A percentile compares a stretch with the other conserved stretches of the same genome.
These are phyloP conservation scores for Argyrosomus regius DNA, from an alignment of 2,797 vertebrate genomes.

Conservation along the genomic window DNA sequence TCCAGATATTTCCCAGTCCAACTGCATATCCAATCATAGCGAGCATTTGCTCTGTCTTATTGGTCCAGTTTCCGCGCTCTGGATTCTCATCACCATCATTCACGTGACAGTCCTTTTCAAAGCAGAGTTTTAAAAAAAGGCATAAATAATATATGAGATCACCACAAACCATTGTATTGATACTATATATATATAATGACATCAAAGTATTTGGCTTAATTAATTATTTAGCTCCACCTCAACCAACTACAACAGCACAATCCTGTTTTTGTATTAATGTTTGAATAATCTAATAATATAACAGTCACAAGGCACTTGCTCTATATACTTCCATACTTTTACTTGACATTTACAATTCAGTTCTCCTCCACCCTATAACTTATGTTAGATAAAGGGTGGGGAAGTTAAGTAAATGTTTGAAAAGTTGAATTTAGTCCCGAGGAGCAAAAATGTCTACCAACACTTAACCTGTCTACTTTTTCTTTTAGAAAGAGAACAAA, in stretches of 20 bases:
- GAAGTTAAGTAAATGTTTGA: background rate
- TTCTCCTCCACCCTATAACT: background rate
- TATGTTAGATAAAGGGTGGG: background rate
- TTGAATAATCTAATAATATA: background rate
- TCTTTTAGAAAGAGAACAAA: background rate
- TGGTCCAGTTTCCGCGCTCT: slow-evolving; percentile 91
- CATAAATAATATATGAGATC: background rate
- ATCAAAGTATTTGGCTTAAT: too few species aligned
- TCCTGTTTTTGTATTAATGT: background rate
- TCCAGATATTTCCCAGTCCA: slow-evolving; percentile 93
- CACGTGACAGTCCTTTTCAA: slow-evolving; percentile 53
- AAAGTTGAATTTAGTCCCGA: background rate
- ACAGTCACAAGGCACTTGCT: background rate
- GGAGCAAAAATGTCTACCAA: background rate
- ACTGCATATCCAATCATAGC: slow-evolving; percentile 93
- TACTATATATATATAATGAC: too few species aligned
- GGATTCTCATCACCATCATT: slow-evolving; percentile 82
- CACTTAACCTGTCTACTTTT: background rate
- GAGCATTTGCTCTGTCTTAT: slow-evolving; percentile 90
- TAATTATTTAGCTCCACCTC: background rate
- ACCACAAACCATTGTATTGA: background rate
- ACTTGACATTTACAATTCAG: background rate
- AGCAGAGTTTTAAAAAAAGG: background rate
- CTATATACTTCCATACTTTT: background rate
- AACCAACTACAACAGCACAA: background rate